Evolutionary conservation across 2,888 invertebrate species (phyloP), one percentile per base, ranked within the genome.

Genomic region (Agriopis aurantiaria): DNA sequence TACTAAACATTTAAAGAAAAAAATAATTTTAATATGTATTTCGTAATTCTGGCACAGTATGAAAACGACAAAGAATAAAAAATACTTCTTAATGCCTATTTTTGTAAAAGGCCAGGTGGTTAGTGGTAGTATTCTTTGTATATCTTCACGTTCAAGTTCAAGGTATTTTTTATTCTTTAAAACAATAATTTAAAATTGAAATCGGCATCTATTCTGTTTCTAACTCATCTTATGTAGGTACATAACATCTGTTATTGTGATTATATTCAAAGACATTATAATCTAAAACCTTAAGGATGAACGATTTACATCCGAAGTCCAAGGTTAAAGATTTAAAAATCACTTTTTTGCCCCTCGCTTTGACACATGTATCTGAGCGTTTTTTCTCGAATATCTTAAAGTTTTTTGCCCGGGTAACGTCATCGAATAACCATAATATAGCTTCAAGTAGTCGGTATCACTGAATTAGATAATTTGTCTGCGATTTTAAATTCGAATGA

Each of bases 291-390:
- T 41, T 61, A 51, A 61, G 23, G 40, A 64, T 56, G 48, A 0
- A 14, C 23, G 33, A 69, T 69, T 69, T 56, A 43, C 65, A 51
- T 45, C 45, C 48, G 23, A 59, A 60, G 61, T 57, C 57, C 69
- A 69, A 69, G 69, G 69, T 48, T 65, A 58, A 12, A 43, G 12
- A 69, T 60, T 69, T 12, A 57, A 69, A 68, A 69, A 65, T 62
- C 52, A 23, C 51, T 69, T 65, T 69, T 69, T 69, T 69, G 61
- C 48, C 57, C 43, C 45, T 46, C 23, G 61, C 61, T 61, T 57
- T 55, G 65, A 65, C 69, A 69, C 57, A 61, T 62, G 51, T 33
- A 45, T 57, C 51, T 33, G 49, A 43, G 53, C 33, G 53, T 64
- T 69, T 58, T 60, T 65, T 69, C 33, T 64, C 43, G 64, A 60